phyloP scores from a whole-genome alignment of 2,888 invertebrate species.

The Trachelus stipa region DNA sequence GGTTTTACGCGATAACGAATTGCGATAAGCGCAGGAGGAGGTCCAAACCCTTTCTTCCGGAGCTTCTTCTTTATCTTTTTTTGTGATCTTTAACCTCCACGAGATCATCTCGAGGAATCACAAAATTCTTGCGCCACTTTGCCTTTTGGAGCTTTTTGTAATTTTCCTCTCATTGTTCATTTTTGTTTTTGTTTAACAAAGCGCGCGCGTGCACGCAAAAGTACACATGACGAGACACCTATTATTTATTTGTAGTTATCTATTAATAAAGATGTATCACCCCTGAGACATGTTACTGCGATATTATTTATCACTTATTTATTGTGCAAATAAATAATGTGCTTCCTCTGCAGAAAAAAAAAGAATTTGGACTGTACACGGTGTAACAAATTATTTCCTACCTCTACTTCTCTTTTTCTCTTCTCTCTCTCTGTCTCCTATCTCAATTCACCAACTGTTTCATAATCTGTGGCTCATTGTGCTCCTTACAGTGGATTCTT shows the following conservation, averaged over 20 bases:
- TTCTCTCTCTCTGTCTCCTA: conserved; percentile 4
- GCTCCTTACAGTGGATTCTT: too few relatives aligned
- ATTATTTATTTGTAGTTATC: conserved; percentile 25
- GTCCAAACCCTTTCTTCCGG: background rate
- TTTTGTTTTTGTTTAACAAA: conserved; percentile 8
- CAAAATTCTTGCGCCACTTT: conserved; percentile 11
- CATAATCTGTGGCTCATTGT: too few relatives aligned
- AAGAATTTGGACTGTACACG: background rate
- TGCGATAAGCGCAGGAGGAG: background rate
- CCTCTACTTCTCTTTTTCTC: conserved; percentile 23
- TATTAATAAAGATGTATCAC: conserved; percentile 18
- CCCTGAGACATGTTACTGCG: conserved; percentile 1
- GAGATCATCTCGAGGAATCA: too few relatives aligned
- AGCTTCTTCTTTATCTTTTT: too few relatives aligned
- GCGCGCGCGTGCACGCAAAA: background rate
- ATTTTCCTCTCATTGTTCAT: conserved; percentile 13
- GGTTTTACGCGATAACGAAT: background rate
- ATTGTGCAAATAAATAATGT: conserved; percentile 23
- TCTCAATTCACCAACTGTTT: background rate
- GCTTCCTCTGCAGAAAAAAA: conserved; percentile 25
- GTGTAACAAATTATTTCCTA: conserved; percentile 41
- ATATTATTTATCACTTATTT: conserved; percentile 22
- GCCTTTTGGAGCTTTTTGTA: conserved; percentile 22
- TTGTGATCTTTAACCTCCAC: too few relatives aligned
- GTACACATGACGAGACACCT: conserved; percentile 10